phyloP scores from a whole-genome alignment of 92 coral and sea anemone species.

The Palythoa grandiflora region DNA sequence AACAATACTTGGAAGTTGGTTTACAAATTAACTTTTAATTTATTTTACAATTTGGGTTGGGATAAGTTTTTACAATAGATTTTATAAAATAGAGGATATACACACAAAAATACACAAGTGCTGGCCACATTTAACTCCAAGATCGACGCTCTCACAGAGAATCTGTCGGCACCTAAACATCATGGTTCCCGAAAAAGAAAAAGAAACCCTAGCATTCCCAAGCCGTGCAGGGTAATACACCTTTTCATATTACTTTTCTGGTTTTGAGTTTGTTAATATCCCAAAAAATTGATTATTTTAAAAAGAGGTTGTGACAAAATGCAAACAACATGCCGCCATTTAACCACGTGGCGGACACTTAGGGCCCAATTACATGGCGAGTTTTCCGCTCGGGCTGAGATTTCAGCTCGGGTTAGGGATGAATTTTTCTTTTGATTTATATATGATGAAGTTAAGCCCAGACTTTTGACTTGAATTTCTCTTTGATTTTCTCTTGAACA shows the following conservation, averaged over 20 bases:
- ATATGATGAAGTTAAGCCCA: too few species aligned
- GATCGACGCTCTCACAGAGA: slow-evolving; percentile 2
- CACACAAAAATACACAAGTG: neutral
- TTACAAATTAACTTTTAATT: too few species aligned
- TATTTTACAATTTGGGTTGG: too few species aligned
- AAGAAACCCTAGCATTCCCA: neutral
- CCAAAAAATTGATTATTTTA: neutral
- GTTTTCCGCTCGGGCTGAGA: too few species aligned
- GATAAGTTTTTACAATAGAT: too few species aligned
- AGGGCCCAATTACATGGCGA: too few species aligned
- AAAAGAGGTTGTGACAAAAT: neutral
- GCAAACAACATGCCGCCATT: neutral
- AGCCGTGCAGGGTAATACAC: slow-evolving; percentile 1
- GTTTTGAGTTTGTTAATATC: neutral
- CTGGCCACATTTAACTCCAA: neutral
- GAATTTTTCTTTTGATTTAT: too few species aligned
- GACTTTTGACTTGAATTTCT: too few species aligned
- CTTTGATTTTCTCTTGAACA: slow-evolving; percentile 8
- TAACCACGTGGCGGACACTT: too few species aligned
- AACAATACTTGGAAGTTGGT: too few species aligned
- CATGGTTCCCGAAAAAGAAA: neutral
- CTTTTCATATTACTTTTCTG: neutral
- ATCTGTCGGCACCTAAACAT: neutral
- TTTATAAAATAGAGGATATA: too few species aligned
- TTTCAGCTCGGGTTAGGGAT: too few species aligned